These are phyloP conservation scores for Clavelina lepadiformis DNA, from an alignment of 23 tunicate species.

Conservation along the genomic window DNA sequence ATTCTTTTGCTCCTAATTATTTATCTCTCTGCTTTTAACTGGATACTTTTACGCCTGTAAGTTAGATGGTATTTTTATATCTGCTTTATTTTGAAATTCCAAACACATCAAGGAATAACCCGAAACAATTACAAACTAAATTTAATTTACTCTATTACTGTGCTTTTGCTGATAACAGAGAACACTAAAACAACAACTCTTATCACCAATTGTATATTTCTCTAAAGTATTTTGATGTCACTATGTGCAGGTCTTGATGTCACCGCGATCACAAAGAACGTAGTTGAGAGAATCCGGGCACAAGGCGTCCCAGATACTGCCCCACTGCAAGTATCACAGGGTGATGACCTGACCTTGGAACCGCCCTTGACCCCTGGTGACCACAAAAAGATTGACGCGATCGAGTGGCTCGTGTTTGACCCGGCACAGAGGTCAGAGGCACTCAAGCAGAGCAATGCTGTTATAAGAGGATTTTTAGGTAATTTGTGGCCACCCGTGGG, in stretches of 20 bases:
- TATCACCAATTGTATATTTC: too few species aligned
- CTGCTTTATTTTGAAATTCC: too few species aligned
- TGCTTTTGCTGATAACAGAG: too few species aligned
- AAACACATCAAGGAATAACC: too few species aligned
- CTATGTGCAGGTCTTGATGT: conserved; percentile 56
- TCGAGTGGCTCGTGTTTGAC: conserved; percentile 88
- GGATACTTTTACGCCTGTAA: too few species aligned
- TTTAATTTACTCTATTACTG: too few species aligned
- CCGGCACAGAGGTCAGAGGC: conserved; percentile 81
- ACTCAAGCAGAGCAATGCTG: conserved; percentile 76
- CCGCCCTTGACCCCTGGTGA: conserved; percentile 45
- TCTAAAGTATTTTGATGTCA: too few species aligned
- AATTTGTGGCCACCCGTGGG: neutral
- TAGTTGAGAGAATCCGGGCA: conserved; percentile 70
- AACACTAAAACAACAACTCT: too few species aligned
- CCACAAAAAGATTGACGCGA: conserved; percentile 53
- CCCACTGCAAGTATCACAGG: neutral
- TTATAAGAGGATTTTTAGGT: conserved; percentile 68
- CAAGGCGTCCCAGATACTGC: conserved; percentile 14
- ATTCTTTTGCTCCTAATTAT: too few species aligned
- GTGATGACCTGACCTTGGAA: conserved; percentile 26
- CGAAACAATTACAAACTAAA: too few species aligned
- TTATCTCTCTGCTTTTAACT: too few species aligned
- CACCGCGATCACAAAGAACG: conserved; percentile 69
- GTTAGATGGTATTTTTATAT: too few species aligned